Conservation (phyloP, 2,113 vertebrate species). For the Centrocercus urophasianus region DNA sequence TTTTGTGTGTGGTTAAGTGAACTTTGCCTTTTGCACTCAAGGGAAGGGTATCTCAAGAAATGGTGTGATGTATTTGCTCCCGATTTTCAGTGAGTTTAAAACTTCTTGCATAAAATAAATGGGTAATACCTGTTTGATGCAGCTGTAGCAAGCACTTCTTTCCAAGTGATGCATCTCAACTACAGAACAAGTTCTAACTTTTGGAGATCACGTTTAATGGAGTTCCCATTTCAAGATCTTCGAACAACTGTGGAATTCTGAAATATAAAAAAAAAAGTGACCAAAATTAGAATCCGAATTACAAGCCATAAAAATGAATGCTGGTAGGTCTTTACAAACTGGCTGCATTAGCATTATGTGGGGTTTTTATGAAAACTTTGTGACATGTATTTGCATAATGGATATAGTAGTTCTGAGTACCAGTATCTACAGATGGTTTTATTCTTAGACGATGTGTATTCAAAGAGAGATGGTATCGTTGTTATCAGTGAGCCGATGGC, state of each 20-base stretch:
- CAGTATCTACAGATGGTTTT: background rate
- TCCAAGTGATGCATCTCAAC: background rate
- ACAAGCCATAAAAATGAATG: background rate
- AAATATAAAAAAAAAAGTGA: background rate
- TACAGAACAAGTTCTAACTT: background rate
- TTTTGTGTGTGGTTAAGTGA: background rate
- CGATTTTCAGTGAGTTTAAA: background rate
- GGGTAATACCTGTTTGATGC: background rate
- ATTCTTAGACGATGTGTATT: background rate
- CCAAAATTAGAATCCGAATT: background rate
- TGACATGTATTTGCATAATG: background rate
- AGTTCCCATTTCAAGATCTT: background rate
- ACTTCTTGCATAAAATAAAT: background rate
- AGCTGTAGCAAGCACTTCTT: background rate
- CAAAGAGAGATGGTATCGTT: background rate
- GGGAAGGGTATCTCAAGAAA: background rate
- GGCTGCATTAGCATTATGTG: background rate
- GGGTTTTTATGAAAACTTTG: background rate
- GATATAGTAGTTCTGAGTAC: background rate
- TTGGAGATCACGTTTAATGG: background rate
- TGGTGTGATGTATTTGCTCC: background rate
- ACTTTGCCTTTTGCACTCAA: background rate
- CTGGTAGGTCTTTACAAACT: background rate
- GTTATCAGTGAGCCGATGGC: background rate
- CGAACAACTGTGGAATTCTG: background rate